These are phyloP conservation scores for Caenorhabditis doughertyi DNA, from an alignment of 2,888 invertebrate genomes.

Conservation along the genomic window DNA sequence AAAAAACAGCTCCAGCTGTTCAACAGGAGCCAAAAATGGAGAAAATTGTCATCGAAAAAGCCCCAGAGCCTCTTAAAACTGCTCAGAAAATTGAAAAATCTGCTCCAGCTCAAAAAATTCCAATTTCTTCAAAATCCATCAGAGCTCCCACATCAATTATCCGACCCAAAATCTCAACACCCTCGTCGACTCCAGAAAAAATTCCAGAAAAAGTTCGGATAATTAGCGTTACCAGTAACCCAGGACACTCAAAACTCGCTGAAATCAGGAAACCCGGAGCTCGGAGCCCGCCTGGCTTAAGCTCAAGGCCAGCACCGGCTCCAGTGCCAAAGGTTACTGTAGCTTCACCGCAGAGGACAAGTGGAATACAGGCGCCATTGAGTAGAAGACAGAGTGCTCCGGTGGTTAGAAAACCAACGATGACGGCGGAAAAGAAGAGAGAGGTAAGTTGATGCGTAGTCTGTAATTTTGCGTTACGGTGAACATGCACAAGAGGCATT, in stretches of 20 bases:
- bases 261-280: conserved; percentile 43
- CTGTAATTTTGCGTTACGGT: no score
- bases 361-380: conserved; percentile 13
- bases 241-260: conserved; percentile 30
- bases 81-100: conserved; percentile 20
- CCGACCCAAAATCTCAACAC: conserved; percentile 3
- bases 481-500: no score
- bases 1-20: neutral
- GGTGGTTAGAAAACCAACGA: conserved; percentile 48
- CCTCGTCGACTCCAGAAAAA: neutral
- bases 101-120: neutral
- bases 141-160: neutral
- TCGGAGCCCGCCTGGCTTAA: neutral
- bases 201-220: conserved; percentile 37
- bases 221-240: conserved; percentile 41
- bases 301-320: neutral
- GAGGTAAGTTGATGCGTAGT: conserved; percentile 27
- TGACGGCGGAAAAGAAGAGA: conserved; percentile 55
- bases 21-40: conserved; percentile 12
- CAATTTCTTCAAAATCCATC: neutral
- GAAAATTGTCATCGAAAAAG: neutral
- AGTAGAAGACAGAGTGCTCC: conserved; percentile 56
- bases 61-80: conserved; percentile 7
- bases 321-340: conserved; percentile 35
- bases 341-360: neutral